phyloP scores from a whole-genome alignment of 2,888 invertebrate genomes.

The Stenolophus ochropezus region DNA sequence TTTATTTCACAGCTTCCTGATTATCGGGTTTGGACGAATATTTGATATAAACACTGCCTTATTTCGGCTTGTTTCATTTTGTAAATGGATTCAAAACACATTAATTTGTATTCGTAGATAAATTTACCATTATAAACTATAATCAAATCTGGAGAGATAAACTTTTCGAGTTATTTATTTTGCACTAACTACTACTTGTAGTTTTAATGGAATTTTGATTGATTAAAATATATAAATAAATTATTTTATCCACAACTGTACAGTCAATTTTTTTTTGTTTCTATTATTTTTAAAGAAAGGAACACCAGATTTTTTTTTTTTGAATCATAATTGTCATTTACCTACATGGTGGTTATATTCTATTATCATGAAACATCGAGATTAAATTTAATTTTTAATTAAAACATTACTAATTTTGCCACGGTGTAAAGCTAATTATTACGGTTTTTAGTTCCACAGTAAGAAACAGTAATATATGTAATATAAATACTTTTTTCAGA shows the following conservation, averaged over 20 bases:
- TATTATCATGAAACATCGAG: no score
- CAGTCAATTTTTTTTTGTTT: no score
- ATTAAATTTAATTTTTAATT: no score
- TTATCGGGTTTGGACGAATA: conserved; percentile 36
- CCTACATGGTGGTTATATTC: no score
- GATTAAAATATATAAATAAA: conserved; percentile 1
- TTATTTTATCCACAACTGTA: no score
- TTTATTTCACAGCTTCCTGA: conserved; percentile 34
- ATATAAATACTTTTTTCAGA: background rate
- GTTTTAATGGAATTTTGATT: conserved; percentile 36
- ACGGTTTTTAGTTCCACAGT: background rate
- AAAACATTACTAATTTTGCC: background rate
- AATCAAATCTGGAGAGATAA: conserved; percentile 7
- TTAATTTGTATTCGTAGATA: conserved; percentile 42
- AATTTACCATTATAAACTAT: conserved; percentile 4
- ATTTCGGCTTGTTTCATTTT: conserved; percentile 46
- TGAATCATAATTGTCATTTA: no score
- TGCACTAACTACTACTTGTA: background rate
- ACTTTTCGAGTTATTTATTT: conserved; percentile 6
- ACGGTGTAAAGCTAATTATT: background rate
- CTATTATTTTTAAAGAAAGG: no score
- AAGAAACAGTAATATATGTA: background rate
- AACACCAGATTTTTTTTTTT: no score
- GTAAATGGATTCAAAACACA: conserved; percentile 41
- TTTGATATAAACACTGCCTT: conserved; percentile 7